Conservation (phyloP, 37 sponge, comb jelly and placozoan genomes). For the Dysidea cf. avara region DNA sequence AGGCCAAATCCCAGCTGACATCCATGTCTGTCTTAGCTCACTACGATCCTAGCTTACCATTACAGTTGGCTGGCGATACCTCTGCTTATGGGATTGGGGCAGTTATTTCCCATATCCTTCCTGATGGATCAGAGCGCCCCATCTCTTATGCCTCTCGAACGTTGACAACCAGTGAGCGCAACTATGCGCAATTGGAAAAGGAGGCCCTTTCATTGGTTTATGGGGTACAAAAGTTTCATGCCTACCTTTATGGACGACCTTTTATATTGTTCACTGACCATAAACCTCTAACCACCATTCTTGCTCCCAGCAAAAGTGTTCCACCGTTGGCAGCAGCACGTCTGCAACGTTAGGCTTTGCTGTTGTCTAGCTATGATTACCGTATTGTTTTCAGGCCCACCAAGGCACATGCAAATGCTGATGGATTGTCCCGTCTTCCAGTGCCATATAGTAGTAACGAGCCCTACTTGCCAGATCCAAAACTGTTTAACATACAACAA, state of each 20-base stretch:
- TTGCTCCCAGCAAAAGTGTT: neutral
- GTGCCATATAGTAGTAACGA: neutral
- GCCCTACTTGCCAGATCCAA: neutral
- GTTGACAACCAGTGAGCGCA: neutral
- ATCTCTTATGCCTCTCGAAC: neutral
- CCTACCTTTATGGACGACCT: neutral
- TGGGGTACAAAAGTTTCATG: neutral
- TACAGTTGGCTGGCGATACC: too few species aligned
- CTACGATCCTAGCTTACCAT: too few species aligned
- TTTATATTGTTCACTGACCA: conserved; percentile 2
- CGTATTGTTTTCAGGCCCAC: neutral
- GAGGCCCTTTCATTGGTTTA: neutral
- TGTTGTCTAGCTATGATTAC: neutral
- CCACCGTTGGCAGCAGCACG: conserved; percentile 4
- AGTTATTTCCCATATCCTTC: too few species aligned
- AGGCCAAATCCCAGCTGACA: too few species aligned
- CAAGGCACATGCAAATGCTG: neutral
- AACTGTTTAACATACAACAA: conserved; percentile 1
- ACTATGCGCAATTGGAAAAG: conserved; percentile 1
- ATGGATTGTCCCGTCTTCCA: conserved; percentile 1
- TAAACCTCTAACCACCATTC: neutral
- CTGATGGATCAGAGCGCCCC: too few species aligned
- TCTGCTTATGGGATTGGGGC: too few species aligned
- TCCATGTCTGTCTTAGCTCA: too few species aligned
- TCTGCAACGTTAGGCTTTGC: neutral